Evolutionary conservation across 2,113 vertebrate genomes (phyloP), one percentile per base, ranked within the genome.

Genomic region (Nannospalax galili): DNA sequence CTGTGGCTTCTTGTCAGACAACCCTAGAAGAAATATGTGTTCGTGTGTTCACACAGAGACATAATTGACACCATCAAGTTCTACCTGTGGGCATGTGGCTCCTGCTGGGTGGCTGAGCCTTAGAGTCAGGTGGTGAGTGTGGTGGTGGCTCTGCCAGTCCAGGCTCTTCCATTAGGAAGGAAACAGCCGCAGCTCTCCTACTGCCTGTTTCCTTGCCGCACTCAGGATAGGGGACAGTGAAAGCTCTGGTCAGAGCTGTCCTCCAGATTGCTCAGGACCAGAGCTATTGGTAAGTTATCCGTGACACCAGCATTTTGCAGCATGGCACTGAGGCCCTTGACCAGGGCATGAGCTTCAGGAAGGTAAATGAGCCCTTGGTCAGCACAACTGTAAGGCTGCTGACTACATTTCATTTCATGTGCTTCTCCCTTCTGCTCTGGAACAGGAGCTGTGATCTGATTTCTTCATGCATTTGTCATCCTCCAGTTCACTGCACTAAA

Each of bases 71-170:
- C 97, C 75, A 77, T 70, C 56, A 93, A 96, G 42, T 45, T 74
- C 92, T 98, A 97, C 91, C 11, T 97, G 12, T 52, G 45, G 4
- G 26, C 22, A 0, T 4, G 1, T 1, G 95, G 94, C 32, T 97
- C 97, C 80, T 98, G 98, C 95, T 98, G 96, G 97, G 82, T 92
- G 48, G 62, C 82, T 2, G 82, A 69, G 14, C 86, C 60, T 78
- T n/a, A 2, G 9, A 73, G n/a, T 16, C 70, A 67, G 70, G 73
- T 78, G 28, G 48, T 35, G 8, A 82, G 73, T 48, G 80, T 1
- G 7, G 77, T 58, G n/a, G 5, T 26, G 24, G 10, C 26, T 80
- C 45, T 32, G n/a, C 77, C 77, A 3, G 48, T 81, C n/a, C 16
- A 58, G 17, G 48, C 22, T 5, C 35, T 28, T 6, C n/a, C 48